Conservation (phyloP, 2,797 vertebrate species). For the Notolepis coatsorum region DNA sequence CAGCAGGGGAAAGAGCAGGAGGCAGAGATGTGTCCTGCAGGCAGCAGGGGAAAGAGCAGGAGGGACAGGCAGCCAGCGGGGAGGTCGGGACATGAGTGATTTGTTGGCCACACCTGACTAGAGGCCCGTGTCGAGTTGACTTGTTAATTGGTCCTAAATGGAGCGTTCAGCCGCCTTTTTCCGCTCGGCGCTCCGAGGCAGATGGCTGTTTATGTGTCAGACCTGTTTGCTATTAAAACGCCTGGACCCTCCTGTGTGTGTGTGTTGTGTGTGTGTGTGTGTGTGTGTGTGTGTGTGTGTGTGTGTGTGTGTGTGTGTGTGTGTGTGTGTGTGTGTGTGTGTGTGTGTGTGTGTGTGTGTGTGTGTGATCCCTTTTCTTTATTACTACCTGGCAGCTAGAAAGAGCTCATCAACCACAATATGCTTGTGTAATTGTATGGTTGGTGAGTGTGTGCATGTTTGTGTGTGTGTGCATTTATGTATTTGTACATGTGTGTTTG, state of each 20-base stretch:
- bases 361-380: not conserved
- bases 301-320: constrained; percentile 6
- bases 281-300: constrained; percentile 15
- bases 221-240: constrained; percentile 60
- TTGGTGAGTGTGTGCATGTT: constrained; percentile 31
- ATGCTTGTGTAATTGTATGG: no score
- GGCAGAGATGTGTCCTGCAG: no score
- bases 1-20: not conserved
- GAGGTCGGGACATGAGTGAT: constrained; percentile 14
- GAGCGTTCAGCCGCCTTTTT: constrained; percentile 7
- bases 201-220: constrained; percentile 57
- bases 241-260: constrained; percentile 17
- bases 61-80: not conserved
- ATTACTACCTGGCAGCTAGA: constrained; percentile 21
- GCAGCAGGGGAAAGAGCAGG: no score
- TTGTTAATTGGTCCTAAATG: constrained; percentile 45
- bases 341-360: not conserved
- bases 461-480: constrained; percentile 13
- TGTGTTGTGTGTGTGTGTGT: constrained; percentile 27
- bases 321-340: not conserved
- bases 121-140: constrained; percentile 20
- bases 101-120: constrained; percentile 28
- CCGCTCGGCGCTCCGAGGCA: constrained; percentile 32
- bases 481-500: constrained; percentile 25
- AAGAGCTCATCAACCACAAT: constrained; percentile 33